phyloP scores from a whole-genome alignment of 2,888 invertebrate species.

The Drosophila vallismaia region DNA sequence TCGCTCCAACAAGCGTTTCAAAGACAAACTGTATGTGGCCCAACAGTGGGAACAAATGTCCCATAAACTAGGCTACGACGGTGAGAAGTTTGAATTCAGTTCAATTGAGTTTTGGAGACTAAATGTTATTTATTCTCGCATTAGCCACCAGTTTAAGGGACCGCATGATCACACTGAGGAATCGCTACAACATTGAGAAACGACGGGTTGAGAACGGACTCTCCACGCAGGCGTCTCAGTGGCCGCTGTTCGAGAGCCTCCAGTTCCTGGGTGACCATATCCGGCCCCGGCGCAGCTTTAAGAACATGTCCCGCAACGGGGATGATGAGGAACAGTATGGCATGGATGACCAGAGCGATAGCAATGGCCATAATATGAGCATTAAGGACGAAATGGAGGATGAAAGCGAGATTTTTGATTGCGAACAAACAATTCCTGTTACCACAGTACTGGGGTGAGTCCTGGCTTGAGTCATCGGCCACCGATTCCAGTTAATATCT shows the following conservation, averaged over 20 bases:
- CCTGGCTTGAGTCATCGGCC: too few species aligned
- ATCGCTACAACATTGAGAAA: conserved; percentile 84
- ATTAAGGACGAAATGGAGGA: conserved; percentile 62
- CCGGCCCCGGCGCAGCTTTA: conserved; percentile 82
- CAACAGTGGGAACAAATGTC: conserved; percentile 83
- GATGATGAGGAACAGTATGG: conserved; percentile 65
- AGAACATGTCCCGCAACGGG: conserved; percentile 54
- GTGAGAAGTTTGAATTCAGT: conserved; percentile 67
- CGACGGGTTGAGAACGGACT: conserved; percentile 81
- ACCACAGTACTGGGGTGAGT: conserved; percentile 63
- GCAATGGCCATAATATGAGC: conserved; percentile 43
- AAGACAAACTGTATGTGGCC: conserved; percentile 81
- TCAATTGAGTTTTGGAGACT: background rate
- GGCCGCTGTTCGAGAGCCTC: conserved; percentile 83
- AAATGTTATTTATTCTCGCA: background rate
- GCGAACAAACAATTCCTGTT: conserved; percentile 61
- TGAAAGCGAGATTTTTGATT: conserved; percentile 48
- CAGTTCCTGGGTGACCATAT: conserved; percentile 83
- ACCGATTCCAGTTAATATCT: background rate
- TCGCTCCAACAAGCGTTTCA: conserved; percentile 80
- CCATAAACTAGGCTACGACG: conserved; percentile 82
- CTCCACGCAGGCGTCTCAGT: conserved; percentile 76
- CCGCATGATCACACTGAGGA: conserved; percentile 83
- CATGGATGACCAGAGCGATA: conserved; percentile 56
- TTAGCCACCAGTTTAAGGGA: conserved; percentile 82